A percentile compares a stretch with the other conserved stretches of the same genome.
Conservation (phyloP, 2,113 vertebrate species). For the Grammomys dolichurus region DNA sequence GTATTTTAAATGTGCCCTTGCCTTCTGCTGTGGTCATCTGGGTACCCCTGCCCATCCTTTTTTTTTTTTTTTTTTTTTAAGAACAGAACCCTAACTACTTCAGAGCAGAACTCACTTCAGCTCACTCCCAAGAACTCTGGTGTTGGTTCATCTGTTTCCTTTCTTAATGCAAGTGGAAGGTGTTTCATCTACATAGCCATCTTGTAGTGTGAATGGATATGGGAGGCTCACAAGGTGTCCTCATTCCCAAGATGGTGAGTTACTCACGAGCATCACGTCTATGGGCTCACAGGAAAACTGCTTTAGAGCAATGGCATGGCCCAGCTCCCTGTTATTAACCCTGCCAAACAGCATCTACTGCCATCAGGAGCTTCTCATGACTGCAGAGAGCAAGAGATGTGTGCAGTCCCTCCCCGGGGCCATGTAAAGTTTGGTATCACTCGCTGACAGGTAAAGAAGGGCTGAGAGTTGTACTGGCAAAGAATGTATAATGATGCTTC, state of each 20-base stretch:
- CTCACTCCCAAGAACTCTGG: background rate
- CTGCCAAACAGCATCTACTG: background rate
- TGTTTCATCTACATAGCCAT: background rate
- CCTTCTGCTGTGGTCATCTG: background rate
- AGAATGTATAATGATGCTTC: background rate
- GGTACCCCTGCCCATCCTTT: too few species aligned
- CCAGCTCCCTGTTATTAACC: background rate
- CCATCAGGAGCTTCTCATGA: background rate
- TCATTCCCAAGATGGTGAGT: background rate
- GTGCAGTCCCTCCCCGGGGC: background rate
- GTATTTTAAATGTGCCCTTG: background rate
- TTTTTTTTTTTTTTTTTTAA: background rate
- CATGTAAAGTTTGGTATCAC: background rate
- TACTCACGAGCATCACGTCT: background rate
- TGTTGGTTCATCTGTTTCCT: background rate
- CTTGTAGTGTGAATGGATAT: too few species aligned
- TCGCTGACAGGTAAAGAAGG: background rate
- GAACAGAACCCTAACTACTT: background rate
- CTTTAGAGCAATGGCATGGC: background rate
- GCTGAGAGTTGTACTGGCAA: background rate
- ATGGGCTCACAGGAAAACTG: background rate
- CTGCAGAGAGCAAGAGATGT: background rate
- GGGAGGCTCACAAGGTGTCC: background rate
- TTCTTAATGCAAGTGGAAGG: background rate
- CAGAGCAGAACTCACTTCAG: background rate